These are phyloP conservation scores for Nomada flava DNA, from an alignment of 2,888 invertebrate genomes.

Conservation along the genomic window DNA sequence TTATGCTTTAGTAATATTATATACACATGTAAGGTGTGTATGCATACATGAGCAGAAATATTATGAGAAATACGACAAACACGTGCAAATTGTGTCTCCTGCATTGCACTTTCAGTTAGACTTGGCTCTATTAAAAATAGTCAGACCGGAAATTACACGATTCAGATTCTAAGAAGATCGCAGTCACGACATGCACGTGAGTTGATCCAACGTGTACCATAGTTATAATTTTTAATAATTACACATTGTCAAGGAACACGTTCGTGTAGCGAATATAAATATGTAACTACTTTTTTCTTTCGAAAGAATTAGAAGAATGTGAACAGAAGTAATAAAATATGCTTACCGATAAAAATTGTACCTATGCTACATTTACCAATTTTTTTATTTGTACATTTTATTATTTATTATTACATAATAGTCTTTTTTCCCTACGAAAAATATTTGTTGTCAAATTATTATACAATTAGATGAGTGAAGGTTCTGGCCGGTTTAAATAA, in stretches of 20 bases:
- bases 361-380: too few relatives aligned
- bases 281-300: too few relatives aligned
- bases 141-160: constrained; percentile 1
- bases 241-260: neutral
- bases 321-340: too few relatives aligned
- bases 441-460: too few relatives aligned
- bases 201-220: neutral
- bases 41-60: neutral
- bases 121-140: constrained; percentile 6
- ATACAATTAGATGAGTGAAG: too few relatives aligned
- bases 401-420: too few relatives aligned
- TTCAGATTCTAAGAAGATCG: constrained; percentile 5
- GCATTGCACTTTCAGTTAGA: constrained; percentile 1
- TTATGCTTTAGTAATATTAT: neutral
- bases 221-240: constrained; percentile 3
- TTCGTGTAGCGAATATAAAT: neutral
- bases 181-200: constrained; percentile 2
- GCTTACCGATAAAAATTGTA: too few relatives aligned
- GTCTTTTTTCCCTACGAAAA: too few relatives aligned
- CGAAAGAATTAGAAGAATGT: too few relatives aligned
- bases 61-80: neutral
- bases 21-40: neutral
- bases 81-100: neutral
- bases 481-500: too few relatives aligned
- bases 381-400: too few relatives aligned